Percentiles rank a stretch among this genome's conserved stretches.
Evolutionary conservation across 1,140 invertebrate genomes (phyloP).

Genomic region (Matsumurasca onukii): DNA sequence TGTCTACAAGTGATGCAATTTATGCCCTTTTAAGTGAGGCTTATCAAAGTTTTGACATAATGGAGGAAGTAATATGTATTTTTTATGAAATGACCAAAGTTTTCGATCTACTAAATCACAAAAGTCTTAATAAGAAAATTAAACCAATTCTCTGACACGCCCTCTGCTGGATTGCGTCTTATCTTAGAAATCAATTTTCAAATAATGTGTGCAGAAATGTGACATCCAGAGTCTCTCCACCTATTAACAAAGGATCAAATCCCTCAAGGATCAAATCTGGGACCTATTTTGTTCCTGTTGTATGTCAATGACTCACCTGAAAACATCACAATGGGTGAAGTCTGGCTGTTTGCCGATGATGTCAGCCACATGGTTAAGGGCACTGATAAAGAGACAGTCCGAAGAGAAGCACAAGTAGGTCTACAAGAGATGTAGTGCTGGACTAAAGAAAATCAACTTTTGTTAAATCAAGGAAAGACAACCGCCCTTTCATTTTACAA

Average conservation of each 20-base stretch:
- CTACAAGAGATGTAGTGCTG: too few species aligned
- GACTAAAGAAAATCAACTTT: too few species aligned
- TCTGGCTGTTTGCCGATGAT: too few species aligned
- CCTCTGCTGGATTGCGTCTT: not conserved
- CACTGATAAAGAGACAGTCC: too few species aligned
- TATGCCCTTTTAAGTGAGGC: not conserved
- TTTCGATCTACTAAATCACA: not conserved
- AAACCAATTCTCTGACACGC: not conserved
- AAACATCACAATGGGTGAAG: too few species aligned
- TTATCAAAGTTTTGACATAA: not conserved
- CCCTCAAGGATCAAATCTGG: not conserved
- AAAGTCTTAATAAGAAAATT: not conserved
- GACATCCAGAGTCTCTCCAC: not conserved
- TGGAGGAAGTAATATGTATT: not conserved
- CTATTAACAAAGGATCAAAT: not conserved
- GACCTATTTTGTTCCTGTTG: not conserved
- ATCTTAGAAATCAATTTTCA: not conserved
- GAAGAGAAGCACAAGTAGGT: too few species aligned
- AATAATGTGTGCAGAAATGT: slow-evolving; percentile 1
- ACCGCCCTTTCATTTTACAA: too few species aligned
- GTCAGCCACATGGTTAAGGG: too few species aligned
- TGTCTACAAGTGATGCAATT: not conserved
- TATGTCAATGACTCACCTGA: too few species aligned
- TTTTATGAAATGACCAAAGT: slow-evolving; percentile 1
- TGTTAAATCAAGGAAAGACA: too few species aligned